Evolutionary conservation across 2,797 vertebrate genomes (phyloP).

Genomic region (Prunella strophiata): DNA sequence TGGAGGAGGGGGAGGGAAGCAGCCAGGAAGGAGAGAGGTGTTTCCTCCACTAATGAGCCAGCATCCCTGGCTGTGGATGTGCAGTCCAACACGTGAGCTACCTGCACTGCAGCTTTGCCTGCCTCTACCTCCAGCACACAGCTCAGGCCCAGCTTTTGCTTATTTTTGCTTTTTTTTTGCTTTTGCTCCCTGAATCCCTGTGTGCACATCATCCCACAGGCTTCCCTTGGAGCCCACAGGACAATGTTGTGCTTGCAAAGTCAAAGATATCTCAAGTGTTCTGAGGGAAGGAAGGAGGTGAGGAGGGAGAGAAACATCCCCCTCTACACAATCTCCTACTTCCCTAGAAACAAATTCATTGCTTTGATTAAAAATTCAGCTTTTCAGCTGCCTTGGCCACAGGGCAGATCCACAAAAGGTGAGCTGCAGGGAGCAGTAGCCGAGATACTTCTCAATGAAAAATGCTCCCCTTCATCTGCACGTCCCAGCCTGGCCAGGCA

Average conservation of each 20-base stretch:
- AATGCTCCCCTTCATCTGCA: not conserved
- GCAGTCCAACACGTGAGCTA: not conserved
- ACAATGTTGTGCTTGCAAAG: not conserved
- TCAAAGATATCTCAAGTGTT: not conserved
- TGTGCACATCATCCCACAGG: not conserved
- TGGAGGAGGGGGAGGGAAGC: not conserved
- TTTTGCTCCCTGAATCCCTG: not conserved
- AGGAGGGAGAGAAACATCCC: not conserved
- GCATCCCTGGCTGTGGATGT: not conserved
- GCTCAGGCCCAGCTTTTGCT: not conserved
- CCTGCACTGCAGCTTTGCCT: constrained; percentile 12
- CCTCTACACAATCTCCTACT: not conserved
- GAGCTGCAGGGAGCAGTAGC: not conserved
- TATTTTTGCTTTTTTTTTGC: not conserved
- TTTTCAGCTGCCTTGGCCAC: not conserved
- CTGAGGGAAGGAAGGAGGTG: not conserved
- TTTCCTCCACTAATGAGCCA: not conserved
- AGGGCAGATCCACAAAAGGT: not conserved
- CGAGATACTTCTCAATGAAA: not conserved
- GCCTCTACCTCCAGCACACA: not conserved
- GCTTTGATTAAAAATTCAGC: constrained; percentile 16
- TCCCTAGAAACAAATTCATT: not conserved
- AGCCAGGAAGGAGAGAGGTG: constrained; percentile 9
- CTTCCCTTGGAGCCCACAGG: not conserved
- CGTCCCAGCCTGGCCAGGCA: not conserved